Percentiles rank a stretch among this genome's conserved stretches.
phyloP scores from a whole-genome alignment of 2,113 vertebrate species.

The Myotis brandtii region DNA sequence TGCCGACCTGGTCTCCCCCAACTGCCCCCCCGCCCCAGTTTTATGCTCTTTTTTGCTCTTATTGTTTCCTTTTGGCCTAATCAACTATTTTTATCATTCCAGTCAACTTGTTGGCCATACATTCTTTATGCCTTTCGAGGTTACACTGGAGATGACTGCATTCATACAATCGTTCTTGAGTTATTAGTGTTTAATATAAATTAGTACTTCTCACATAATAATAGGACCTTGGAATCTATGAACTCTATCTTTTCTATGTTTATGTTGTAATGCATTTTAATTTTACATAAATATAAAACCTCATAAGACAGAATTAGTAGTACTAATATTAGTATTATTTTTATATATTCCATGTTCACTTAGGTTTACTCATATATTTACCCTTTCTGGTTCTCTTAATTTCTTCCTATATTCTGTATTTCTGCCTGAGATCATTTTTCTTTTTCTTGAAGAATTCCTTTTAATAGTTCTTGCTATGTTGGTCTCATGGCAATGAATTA shows the following conservation, averaged over 20 bases:
- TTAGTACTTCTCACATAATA: not conserved
- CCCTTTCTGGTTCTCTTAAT: not conserved
- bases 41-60: not conserved
- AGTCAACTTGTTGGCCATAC: not conserved
- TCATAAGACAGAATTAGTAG: not conserved
- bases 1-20: no score
- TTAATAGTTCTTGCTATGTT: not conserved
- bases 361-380: not conserved
- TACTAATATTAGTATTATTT: not conserved
- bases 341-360: not conserved
- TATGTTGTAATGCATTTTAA: not conserved
- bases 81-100: not conserved
- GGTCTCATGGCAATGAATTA: not conserved
- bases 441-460: not conserved
- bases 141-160: not conserved
- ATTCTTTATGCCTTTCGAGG: not conserved
- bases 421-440: not conserved
- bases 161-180: not conserved
- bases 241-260: constrained; percentile 18
- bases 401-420: not conserved
- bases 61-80: not conserved
- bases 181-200: not conserved
- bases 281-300: not conserved
- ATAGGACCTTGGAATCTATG: not conserved
- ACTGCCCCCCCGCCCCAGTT: not conserved